phyloP scores from a whole-genome alignment of 1,140 invertebrate genomes.

The Diorhabda sublineata region DNA sequence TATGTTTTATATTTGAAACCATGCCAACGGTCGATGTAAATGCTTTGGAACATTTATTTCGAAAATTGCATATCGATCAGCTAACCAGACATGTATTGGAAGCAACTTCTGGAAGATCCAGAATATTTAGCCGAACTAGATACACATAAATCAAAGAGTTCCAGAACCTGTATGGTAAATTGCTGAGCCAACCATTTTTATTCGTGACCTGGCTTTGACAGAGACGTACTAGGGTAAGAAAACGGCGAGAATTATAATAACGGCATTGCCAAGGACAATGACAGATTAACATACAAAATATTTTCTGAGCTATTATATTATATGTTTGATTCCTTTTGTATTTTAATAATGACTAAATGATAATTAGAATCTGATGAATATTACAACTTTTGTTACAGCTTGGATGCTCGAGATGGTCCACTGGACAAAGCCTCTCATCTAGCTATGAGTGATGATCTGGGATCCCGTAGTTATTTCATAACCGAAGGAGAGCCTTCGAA shows the following conservation, averaged over 20 bases:
- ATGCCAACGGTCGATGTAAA: not conserved
- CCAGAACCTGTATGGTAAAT: conserved; percentile 29
- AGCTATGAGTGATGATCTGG: conserved; percentile 70
- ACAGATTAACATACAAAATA: no score
- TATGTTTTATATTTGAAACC: not conserved
- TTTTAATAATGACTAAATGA: no score
- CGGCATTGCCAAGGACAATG: no score
- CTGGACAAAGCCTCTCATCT: conserved; percentile 62
- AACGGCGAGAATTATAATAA: not conserved
- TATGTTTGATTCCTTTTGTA: no score
- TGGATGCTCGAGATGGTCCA: conserved; percentile 69
- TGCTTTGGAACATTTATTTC: conserved; percentile 16
- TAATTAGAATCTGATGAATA: no score
- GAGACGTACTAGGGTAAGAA: not conserved
- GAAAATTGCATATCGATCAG: conserved; percentile 20
- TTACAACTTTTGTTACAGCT: conserved; percentile 52
- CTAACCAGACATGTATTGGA: conserved; percentile 7
- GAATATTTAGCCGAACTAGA: conserved; percentile 35
- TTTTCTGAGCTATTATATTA: no score
- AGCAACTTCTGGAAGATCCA: conserved; percentile 29
- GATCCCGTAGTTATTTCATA: conserved; percentile 69
- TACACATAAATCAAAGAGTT: conserved; percentile 34
- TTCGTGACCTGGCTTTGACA: conserved; percentile 23
- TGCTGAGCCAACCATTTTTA: conserved; percentile 32
- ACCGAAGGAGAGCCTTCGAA: conserved; percentile 62